Percentiles rank a stretch among this genome's conserved stretches.
Evolutionary conservation across 2,797 vertebrate species (phyloP).

Genomic region (Aphelocoma californica): DNA sequence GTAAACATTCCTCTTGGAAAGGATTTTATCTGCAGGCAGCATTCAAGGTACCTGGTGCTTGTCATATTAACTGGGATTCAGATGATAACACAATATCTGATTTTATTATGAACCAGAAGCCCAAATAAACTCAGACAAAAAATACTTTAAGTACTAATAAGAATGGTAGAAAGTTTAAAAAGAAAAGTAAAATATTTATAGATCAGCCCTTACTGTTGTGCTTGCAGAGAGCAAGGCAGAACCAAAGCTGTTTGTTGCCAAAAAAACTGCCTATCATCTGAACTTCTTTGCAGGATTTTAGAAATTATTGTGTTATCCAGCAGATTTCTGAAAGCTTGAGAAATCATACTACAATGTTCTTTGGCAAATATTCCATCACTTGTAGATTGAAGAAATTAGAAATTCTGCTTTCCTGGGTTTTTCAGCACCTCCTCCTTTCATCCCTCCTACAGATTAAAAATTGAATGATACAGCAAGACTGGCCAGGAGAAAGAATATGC

Average conservation of each 20-base stretch:
- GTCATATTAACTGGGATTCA: neutral
- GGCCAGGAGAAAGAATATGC: neutral
- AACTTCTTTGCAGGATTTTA: neutral
- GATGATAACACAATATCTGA: neutral
- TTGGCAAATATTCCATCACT: neutral
- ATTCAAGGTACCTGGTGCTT: neutral
- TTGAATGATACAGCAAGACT: neutral
- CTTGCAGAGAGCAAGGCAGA: neutral
- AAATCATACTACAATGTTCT: neutral
- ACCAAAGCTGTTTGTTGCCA: neutral
- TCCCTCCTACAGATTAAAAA: neutral
- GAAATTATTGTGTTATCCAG: neutral
- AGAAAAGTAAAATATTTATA: neutral
- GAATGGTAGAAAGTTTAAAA: neutral
- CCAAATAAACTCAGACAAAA: neutral
- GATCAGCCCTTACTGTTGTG: neutral
- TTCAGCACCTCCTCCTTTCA: constrained; percentile 3
- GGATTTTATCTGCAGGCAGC: neutral
- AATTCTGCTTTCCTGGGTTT: neutral
- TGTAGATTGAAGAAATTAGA: neutral
- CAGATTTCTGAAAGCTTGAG: neutral
- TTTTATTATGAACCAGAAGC: neutral
- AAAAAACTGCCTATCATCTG: neutral
- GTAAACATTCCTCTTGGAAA: neutral
- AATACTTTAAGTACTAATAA: neutral